Percentiles rank a stretch among this genome's conserved stretches.
phyloP scores from a whole-genome alignment of 1,140 invertebrate genomes.

The Zaprionus ghesquierei region DNA sequence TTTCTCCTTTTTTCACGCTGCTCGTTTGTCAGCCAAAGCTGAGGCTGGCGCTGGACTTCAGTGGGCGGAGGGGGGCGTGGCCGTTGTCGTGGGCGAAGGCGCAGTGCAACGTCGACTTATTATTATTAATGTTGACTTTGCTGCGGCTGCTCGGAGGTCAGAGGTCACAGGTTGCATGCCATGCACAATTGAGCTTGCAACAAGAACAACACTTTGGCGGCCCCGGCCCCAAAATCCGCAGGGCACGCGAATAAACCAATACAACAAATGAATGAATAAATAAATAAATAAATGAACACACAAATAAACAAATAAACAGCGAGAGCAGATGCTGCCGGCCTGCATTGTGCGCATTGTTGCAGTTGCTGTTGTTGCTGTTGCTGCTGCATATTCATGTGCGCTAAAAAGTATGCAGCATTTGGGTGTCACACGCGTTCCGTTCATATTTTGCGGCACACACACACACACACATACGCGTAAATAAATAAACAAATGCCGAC shows the following conservation, averaged over 20 bases:
- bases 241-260: slow-evolving; percentile 41
- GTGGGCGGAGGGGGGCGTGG: no score
- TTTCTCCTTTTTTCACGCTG: not conserved
- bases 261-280: slow-evolving; percentile 10
- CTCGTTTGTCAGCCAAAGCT: slow-evolving; percentile 1
- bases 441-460: slow-evolving; percentile 2
- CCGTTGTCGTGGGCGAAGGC: not conserved
- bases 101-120: not conserved
- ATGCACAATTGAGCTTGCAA: slow-evolving; percentile 55
- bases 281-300: not conserved
- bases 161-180: slow-evolving; percentile 3
- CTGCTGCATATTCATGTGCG: slow-evolving; percentile 33
- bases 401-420: slow-evolving; percentile 43
- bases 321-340: slow-evolving; percentile 3
- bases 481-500: slow-evolving; percentile 37
- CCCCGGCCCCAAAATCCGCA: slow-evolving; percentile 29
- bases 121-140: slow-evolving; percentile 3
- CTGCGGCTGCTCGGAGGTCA: not conserved
- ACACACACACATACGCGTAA: slow-evolving; percentile 6
- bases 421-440: slow-evolving; percentile 11
- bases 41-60: not conserved
- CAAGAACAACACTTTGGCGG: slow-evolving; percentile 26
- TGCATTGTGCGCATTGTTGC: slow-evolving; percentile 6
- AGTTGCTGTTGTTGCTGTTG: not conserved
- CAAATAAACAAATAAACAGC: slow-evolving; percentile 45